Evolutionary conservation across 1,140 invertebrate genomes (phyloP).

Genomic region (Hyposmocoma kahamanoa): DNA sequence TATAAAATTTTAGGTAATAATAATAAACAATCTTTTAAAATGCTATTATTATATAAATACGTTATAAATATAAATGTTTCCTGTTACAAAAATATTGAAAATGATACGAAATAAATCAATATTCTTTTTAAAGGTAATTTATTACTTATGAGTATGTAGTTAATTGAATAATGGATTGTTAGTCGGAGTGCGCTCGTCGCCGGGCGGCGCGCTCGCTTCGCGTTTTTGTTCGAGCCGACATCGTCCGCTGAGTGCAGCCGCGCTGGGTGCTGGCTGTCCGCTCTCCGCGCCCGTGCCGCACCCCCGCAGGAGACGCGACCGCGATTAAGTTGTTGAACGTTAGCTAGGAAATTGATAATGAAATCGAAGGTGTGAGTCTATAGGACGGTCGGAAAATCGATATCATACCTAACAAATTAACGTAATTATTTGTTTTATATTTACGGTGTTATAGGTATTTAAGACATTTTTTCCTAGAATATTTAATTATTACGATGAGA

Average conservation of each 20-base stretch:
- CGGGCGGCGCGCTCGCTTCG: conserved; percentile 60
- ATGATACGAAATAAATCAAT: conserved; percentile 73
- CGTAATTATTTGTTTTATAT: conserved; percentile 74
- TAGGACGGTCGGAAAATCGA: conserved; percentile 68
- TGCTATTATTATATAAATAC: conserved; percentile 75
- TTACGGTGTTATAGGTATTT: conserved; percentile 73
- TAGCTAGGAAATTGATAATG: conserved; percentile 74
- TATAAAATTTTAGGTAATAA: conserved; percentile 74
- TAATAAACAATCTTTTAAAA: conserved; percentile 74
- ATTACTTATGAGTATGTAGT: conserved; percentile 72
- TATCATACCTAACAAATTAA: conserved; percentile 73
- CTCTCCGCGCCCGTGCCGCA: conserved; percentile 19
- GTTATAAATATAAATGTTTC: conserved; percentile 76
- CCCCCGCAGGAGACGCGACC: conserved; percentile 59
- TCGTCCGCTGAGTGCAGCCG: conserved; percentile 55
- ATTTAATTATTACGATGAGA: conserved; percentile 71
- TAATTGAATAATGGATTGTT: conserved; percentile 70
- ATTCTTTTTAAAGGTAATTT: conserved; percentile 73
- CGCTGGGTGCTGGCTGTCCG: too few species aligned
- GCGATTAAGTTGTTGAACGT: conserved; percentile 70
- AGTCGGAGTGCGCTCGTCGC: conserved; percentile 53
- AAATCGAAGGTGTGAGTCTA: conserved; percentile 69
- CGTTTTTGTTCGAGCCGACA: conserved; percentile 66
- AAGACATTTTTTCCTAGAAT: conserved; percentile 73
- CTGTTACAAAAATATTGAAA: conserved; percentile 76